Evolutionary conservation across 2,888 invertebrate genomes (phyloP), one percentile per base, ranked within the genome.

Genomic region (Campoletis raptor): DNA sequence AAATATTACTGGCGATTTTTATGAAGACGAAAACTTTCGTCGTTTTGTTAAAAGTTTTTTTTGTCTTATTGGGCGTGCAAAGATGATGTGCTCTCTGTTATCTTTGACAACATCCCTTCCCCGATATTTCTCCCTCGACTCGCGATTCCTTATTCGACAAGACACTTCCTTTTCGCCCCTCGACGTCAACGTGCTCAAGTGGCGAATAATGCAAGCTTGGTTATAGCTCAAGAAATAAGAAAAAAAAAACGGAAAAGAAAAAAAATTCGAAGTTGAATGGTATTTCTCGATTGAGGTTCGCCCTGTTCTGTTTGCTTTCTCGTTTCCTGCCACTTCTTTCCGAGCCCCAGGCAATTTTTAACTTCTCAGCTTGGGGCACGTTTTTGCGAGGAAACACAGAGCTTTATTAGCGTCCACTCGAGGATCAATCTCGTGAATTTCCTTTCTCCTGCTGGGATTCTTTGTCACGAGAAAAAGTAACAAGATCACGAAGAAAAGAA

Each of bases 181-280:
- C 69, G 87, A 82, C 42, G 83, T 73, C 85, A 86, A 86, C 86
- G 86, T 86, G 86, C 86, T 86, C 83, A 80, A 87, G 87, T 87
- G 81, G 83, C 83, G 78, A 86, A 85, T 52, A 81, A 69, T 40
- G 78, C 57, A 66, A 45, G 54, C 66, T 40, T 48, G 77, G 72
- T 72, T 72, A 61, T 61, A 61, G 72, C 67, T 30, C 48, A 74
- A 73, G 77, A 86, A 83, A 37, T 66, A 79, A 79, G 8, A 52
- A 36, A 21, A 45, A 78, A 81, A 72, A 12, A 48, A 40, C 30
- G n/a, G n/a, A 24, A 10, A 30, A 48, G n/a, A 66, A 61, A 73
- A 80, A 78, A 86, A 73, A 86, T 72, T 83, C 54, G 61, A 66
- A 66, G 54, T 52, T 83, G 61, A 83, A 87, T 66, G 81, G 73